A percentile compares a stretch with the other conserved stretches of the same genome.
Conservation (phyloP, 2,888 invertebrate species). For the Listrodromus nycthemerus region DNA sequence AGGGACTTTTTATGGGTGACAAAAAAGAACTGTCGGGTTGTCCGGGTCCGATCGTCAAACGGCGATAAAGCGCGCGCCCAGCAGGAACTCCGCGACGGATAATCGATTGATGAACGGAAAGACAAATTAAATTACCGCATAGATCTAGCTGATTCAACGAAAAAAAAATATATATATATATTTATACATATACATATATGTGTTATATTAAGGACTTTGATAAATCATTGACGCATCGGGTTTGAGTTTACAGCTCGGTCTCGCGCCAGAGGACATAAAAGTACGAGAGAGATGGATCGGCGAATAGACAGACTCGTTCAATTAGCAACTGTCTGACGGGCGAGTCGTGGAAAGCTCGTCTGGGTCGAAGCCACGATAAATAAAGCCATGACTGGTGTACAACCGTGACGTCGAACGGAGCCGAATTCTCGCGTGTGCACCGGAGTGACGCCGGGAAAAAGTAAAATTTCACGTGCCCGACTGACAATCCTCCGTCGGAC, state of each 20-base stretch:
- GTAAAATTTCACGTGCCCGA: too few species aligned
- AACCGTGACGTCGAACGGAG: background rate
- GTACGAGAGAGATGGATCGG: background rate
- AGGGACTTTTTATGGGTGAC: constrained; percentile 25
- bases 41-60: background rate
- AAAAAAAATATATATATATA: too few species aligned
- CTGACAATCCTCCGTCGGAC: constrained; percentile 10
- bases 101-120: background rate
- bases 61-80: background rate
- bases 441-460: background rate
- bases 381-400: constrained; percentile 8
- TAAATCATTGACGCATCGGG: background rate
- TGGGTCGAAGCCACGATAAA: constrained; percentile 2
- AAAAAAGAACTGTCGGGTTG: background rate
- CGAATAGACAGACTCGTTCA: constrained; percentile 19
- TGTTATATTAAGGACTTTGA: background rate
- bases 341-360: background rate
- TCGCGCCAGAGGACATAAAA: constrained; percentile 9
- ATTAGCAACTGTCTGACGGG: constrained; percentile 35
- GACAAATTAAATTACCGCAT: background rate
- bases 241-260: background rate
- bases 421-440: background rate
- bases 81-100: background rate
- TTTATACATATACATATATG: too few species aligned
- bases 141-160: too few species aligned